Evolutionary conservation across 2,113 vertebrate species (phyloP).

Genomic region (Isurus oxyrinchus): DNA sequence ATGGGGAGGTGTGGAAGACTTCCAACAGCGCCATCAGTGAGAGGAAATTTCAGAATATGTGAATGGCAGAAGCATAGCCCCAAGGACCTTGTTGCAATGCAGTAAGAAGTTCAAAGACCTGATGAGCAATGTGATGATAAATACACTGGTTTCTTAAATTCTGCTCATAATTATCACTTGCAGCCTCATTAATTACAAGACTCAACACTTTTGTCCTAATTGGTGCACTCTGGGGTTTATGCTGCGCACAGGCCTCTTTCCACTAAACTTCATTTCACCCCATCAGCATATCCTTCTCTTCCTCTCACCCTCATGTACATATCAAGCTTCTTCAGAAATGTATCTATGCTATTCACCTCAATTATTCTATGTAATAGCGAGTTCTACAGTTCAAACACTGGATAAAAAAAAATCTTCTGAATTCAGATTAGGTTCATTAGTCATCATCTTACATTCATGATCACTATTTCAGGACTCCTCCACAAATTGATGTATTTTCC

Average conservation of each 20-base stretch:
- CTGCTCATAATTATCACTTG: background rate
- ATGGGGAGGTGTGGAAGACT: too few relatives aligned
- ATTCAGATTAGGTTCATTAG: too few relatives aligned
- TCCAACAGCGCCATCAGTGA: background rate
- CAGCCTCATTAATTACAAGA: background rate
- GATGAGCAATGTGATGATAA: background rate
- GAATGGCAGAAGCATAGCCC: background rate
- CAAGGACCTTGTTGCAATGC: background rate
- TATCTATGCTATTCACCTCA: too few relatives aligned
- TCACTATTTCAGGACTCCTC: too few relatives aligned
- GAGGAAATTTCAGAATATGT: background rate
- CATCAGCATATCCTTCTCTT: background rate
- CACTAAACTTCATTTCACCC: background rate
- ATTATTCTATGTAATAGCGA: too few relatives aligned
- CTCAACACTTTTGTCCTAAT: background rate
- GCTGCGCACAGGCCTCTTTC: too few relatives aligned
- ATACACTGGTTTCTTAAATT: too few relatives aligned
- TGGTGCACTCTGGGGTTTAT: background rate
- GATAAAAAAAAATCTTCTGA: too few relatives aligned
- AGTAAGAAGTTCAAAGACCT: background rate
- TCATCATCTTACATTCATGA: too few relatives aligned
- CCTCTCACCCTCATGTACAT: background rate
- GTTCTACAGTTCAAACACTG: too few relatives aligned
- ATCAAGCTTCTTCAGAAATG: background rate
- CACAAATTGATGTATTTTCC: too few relatives aligned